Evolutionary conservation across 2,797 vertebrate genomes (phyloP), one percentile per base, ranked within the genome.

Genomic region (Chiroxiphia lanceolata): DNA sequence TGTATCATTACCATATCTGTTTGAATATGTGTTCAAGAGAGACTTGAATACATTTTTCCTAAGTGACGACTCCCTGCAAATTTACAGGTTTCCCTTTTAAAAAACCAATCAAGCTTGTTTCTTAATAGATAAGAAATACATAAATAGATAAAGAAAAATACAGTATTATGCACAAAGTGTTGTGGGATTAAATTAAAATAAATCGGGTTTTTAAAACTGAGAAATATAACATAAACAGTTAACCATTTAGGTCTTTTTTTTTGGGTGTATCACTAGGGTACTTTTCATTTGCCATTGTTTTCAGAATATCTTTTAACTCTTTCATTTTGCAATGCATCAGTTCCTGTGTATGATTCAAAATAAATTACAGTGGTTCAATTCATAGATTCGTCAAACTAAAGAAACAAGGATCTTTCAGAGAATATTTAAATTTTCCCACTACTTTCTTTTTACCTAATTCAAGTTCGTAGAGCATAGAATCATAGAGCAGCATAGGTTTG

Each of bases 191-290:
- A 76, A 21, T 67, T 79, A n/a, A 68, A 47, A 3, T 27, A 87
- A 85, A 56, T 3, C 5, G 47, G 4, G 1, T 40, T 57, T 89
- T 59, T 56, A 57, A 10, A 75, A 70, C 7, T 33, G 7, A 60
- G 19, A 69, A 50, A 53, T 2, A 19, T 54, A 15, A 29, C 27
- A 47, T 48, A 45, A 79, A 20, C 11, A 38, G 9, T 47, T 68
- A 64, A 56, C 2, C 0, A 50, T 59, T 61, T 65, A 23, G 4
- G 16, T 47, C 1, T 3, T 26, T 51, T 48, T n/a, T 10, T 12
- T 21, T 54, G 36, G 11, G 6, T 59, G 5, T 34, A 44, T 36
- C 6, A 1, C 16, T 42, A 11, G 6, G 47, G 1, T 67, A 53
- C 2, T 85, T 13, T 56, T 83, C 25, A 26, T 54, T 51, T 53